Evolutionary conservation across 1,140 invertebrate genomes (phyloP).

Genomic region (Lepidurus arcticus): DNA sequence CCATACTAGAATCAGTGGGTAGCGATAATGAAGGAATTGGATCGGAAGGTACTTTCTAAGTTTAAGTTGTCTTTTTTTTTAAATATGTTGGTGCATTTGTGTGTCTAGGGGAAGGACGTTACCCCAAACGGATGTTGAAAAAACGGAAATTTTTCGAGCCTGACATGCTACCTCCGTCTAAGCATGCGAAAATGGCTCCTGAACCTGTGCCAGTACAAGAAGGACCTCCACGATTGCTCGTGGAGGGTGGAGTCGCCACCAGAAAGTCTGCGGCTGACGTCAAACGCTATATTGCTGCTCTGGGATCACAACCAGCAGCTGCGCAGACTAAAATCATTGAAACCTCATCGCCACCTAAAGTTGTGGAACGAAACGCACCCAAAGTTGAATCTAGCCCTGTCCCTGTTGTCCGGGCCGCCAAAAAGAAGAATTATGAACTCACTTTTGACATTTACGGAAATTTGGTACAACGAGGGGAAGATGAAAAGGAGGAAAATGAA

Average conservation of each 20-base stretch:
- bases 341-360: neutral
- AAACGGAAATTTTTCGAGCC: constrained; percentile 5
- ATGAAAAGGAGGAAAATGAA: neutral
- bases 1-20: neutral
- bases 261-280: neutral
- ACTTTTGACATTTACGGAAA: neutral
- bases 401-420: neutral
- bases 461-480: neutral
- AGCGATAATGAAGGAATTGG: neutral
- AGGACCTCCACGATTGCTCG: neutral
- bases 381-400: neutral
- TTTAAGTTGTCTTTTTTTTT: neutral
- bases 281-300: neutral
- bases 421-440: neutral
- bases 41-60: neutral
- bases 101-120: neutral
- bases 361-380: neutral
- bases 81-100: neutral
- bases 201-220: neutral
- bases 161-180: neutral
- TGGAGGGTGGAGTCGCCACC: neutral
- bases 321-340: neutral
- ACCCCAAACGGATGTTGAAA: neutral
- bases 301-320: neutral
- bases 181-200: neutral